phyloP scores from a whole-genome alignment of 2,888 invertebrate genomes.

The Drosophila borborema region DNA sequence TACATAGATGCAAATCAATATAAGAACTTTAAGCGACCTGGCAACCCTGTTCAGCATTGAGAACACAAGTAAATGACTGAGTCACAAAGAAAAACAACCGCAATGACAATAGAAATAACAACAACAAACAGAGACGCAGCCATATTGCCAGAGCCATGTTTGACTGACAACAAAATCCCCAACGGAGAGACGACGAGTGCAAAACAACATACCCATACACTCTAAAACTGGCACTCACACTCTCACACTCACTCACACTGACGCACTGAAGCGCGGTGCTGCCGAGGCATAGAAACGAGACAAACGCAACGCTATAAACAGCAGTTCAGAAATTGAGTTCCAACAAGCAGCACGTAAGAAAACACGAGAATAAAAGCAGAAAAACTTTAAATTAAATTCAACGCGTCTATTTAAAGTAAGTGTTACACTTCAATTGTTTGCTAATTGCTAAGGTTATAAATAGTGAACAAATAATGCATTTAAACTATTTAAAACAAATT shows the following conservation, averaged over 20 bases:
- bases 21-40: constrained; percentile 26
- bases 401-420: constrained; percentile 52
- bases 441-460: constrained; percentile 17
- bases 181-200: constrained; percentile 65
- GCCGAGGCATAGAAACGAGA: constrained; percentile 77
- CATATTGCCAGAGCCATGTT: constrained; percentile 79
- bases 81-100: constrained; percentile 59
- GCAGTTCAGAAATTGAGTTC: constrained; percentile 77
- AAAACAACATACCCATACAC: constrained; percentile 63
- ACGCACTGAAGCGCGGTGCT: constrained; percentile 43
- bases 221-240: constrained; percentile 24
- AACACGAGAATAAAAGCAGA: constrained; percentile 37
- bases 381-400: constrained; percentile 41
- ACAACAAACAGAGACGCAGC: constrained; percentile 63
- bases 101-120: constrained; percentile 43
- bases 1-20: background rate
- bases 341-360: constrained; percentile 65
- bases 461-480: constrained; percentile 15
- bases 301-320: constrained; percentile 79
- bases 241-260: constrained; percentile 39
- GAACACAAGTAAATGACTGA: constrained; percentile 47
- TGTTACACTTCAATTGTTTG: constrained; percentile 38
- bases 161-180: constrained; percentile 67
- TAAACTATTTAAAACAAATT: background rate
- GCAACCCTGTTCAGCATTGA: constrained; percentile 53